Evolutionary conservation across 2,888 invertebrate genomes (phyloP), one percentile per base, ranked within the genome.

Genomic region (Lasioglossum leucozonium): DNA sequence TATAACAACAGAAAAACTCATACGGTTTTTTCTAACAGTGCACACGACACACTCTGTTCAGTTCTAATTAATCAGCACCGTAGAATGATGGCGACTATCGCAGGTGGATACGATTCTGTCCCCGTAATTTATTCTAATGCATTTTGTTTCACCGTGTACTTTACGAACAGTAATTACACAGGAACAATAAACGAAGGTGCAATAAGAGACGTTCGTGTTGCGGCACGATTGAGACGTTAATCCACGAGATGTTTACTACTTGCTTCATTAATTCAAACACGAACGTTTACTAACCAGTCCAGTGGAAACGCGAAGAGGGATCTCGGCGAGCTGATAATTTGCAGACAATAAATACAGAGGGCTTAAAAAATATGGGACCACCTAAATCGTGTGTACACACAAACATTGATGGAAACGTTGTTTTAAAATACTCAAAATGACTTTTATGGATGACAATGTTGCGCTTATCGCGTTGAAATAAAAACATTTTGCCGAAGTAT

Each of bases 241-340:
- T 67, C 11, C 47, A 3, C 47, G 26, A 34, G 55, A n/a, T 26
- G n/a, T 51, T 74, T 69, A 40, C 84, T 67, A 67, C 67, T 67
- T 37, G 78, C 74, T 30, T 40, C 73, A 71, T 84, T 84, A 83
- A 84, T 79, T 84, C 65, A 26, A 67, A 47, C 71, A 51, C n/a
- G 71, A 42, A 65, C 73, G 67, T 22, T 72, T 47, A 69, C 18
- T 18, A 16, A 58, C n/a, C 37, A 8, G 62, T n/a, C 58, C 37
- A 4, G 51, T 18, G 58, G 58, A 62, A 72, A 58, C 22, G 34
- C 42, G 5, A 26, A 26, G 75, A 18, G 1, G 26, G 22, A 22
- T 30, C 30, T 3, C n/a, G 76, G 6, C 51, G 34, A 34, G 16
- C 26, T 37, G 26, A 58, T 30, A 58, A 77, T 18, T 71, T 34